These are phyloP conservation scores for Lepilemur ruficaudatus DNA, from an alignment of 2,797 vertebrate species.

Conservation along the genomic window DNA sequence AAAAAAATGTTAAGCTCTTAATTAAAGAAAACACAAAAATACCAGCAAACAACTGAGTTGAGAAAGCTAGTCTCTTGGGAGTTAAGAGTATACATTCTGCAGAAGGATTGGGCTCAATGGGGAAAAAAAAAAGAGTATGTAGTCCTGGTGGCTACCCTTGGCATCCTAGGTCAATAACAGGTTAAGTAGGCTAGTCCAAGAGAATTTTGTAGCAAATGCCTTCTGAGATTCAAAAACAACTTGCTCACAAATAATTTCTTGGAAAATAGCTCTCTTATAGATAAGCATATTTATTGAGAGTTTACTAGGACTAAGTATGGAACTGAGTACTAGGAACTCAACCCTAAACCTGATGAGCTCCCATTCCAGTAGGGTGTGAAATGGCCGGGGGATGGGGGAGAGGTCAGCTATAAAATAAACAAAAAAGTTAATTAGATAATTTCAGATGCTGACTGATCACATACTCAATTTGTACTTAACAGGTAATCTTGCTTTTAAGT, in stretches of 20 bases:
- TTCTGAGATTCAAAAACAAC: slow-evolving; percentile 12
- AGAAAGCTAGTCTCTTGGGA: background rate
- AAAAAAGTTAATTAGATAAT: background rate
- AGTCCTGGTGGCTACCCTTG: background rate
- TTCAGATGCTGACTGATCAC: background rate
- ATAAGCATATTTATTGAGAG: background rate
- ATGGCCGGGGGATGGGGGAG: background rate
- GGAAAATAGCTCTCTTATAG: background rate
- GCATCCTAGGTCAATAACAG: background rate
- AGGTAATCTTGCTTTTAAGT: slow-evolving; percentile 31
- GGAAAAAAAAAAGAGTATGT: background rate
- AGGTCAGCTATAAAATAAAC: background rate
- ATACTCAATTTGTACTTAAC: background rate
- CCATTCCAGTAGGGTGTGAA: background rate
- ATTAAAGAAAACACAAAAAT: background rate
- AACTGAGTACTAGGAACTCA: background rate
- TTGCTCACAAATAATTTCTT: background rate
- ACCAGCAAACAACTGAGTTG: background rate
- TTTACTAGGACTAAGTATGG: background rate
- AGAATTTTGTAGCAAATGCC: background rate
- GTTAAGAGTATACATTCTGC: background rate
- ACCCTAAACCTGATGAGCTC: background rate
- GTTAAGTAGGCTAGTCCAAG: background rate
- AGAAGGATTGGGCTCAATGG: background rate
- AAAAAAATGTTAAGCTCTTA: background rate